Evolutionary conservation across 2,888 invertebrate species (phyloP), one percentile per base, ranked within the genome.

Genomic region (Aphidius colemani): DNA sequence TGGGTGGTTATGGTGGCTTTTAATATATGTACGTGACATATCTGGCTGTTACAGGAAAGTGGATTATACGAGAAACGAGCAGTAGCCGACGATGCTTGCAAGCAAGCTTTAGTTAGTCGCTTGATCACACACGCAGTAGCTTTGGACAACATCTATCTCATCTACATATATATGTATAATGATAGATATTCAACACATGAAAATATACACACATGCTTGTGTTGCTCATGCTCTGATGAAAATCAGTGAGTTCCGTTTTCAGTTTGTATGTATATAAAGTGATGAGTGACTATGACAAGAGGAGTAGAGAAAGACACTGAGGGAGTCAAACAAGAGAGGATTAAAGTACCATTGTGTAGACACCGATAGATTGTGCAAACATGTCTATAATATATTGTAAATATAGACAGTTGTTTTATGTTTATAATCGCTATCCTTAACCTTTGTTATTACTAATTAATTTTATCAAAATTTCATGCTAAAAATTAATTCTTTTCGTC

Each of bases 321-420:
- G 30, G 10, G 30, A 57, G 53, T 30, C 30, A 30, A 30, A 30
- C 30, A 30, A 39, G 48, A 61, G 53, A 48, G 61, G 67, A 67
- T 67, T 67, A 67, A 56, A 61, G 61, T 59, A 65, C 63, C 61
- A 67, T 67, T 67, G 67, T 67, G 56, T 65, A 65, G 63, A 63
- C 65, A 61, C 61, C 67, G 60, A 67, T 67, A 67, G 65, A 65
- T 65, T 65, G 63, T 61, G 61, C 65, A 67, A 65, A 67, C 67
- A 67, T 64, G 65, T 59, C 61, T 49, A 65, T 55, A 48, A 63
- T 53, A 56, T 53, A 18, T 18, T 18, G 2, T 18, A 18, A 2
- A 1, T 18, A 18, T 18, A 18, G 13, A 18, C 13, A 18, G 1
- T 18, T 18, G 13, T 18, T 18, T 18, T 18, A 18, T 18, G 13